phyloP scores from a whole-genome alignment of 2,888 invertebrate genomes.

The Cataglyphis cursor region DNA sequence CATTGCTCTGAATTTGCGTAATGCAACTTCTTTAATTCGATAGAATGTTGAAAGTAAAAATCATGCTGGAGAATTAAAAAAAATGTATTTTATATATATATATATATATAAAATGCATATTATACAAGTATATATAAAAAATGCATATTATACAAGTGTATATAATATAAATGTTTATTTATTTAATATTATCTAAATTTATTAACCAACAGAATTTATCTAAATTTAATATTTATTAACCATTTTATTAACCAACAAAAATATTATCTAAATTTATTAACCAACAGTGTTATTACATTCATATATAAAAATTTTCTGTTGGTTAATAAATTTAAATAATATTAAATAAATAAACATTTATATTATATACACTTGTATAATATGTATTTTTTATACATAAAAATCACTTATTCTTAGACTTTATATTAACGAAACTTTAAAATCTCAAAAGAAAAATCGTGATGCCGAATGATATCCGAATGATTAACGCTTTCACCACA shows the following conservation, averaged over 20 bases:
- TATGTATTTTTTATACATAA: not conserved
- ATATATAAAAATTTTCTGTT: no score
- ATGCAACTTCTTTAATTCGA: not conserved
- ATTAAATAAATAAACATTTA: not conserved
- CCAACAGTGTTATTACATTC: no score
- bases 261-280: no score
- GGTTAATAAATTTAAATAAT: not conserved
- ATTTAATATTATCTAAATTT: not conserved
- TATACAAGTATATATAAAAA: no score
- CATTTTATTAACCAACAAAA: no score
- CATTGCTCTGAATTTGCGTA: not conserved
- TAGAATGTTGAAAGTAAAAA: not conserved
- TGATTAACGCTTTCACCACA: slow-evolving; percentile 40
- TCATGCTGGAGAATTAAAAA: not conserved
- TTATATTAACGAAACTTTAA: not conserved
- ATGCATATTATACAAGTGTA: not conserved
- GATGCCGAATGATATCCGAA: slow-evolving; percentile 14
- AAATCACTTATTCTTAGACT: not conserved
- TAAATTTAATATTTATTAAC: no score
- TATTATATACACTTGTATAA: not conserved
- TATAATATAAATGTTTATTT: not conserved
- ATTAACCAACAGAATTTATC: not conserved
- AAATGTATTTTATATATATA: not conserved
- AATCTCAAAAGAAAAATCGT: not conserved
- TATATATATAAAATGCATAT: no score